Base-by-base conservation (phyloP, 1,140 invertebrate genomes). In the Conus betulinus region DNA sequence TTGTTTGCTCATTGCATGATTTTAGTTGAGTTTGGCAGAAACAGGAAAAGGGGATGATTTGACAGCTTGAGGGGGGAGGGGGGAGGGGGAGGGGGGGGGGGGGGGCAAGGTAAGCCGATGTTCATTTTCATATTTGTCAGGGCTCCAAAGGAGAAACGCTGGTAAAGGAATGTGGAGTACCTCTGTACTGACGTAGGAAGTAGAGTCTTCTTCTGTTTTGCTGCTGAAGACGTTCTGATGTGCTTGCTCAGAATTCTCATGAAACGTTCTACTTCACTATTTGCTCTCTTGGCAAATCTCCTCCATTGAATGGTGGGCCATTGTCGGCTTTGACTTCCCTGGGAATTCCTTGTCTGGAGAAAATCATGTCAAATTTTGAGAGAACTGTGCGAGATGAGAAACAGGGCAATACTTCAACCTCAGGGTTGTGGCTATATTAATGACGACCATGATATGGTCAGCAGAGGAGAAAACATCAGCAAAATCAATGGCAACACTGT, bases 381-480 rank as follows among this genome's bases (percentile, higher is more conserved):
- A 71, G 15, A 7, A 20, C 4, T 20, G 23, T 71, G 11, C 4
- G 11, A 7, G 67, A 11, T 17, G 11, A 20, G 8, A 20, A 17
- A 7, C 11, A 71, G 6, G 23, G 20, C 6, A 71, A 17, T 11
- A 71, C 20, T 71, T 71, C 67, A n/a, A 23, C 67, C 23, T 71
- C 67, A 20, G 67, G 91, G 20, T 17, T 17, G 11, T 23, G 20
- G 20, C 17, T 23, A 20, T 71, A 23, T 71, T 7, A n/a, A 71
- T 71, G 20, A 71, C 3, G 6, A 71, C 67, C 88, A 13, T 91
- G 52, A 52, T 93, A 89, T 91, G 90, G 52, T 94, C 83, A 10
- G 89, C 89, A n/a, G 84, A 84, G 10, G 92, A 91, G 57, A 93
- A 91, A 8, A 89, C 87, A 17, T 91, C 93, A 78, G 76, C 74